Base-by-base conservation (phyloP, 2,113 vertebrate species). In the Galbula dea region DNA sequence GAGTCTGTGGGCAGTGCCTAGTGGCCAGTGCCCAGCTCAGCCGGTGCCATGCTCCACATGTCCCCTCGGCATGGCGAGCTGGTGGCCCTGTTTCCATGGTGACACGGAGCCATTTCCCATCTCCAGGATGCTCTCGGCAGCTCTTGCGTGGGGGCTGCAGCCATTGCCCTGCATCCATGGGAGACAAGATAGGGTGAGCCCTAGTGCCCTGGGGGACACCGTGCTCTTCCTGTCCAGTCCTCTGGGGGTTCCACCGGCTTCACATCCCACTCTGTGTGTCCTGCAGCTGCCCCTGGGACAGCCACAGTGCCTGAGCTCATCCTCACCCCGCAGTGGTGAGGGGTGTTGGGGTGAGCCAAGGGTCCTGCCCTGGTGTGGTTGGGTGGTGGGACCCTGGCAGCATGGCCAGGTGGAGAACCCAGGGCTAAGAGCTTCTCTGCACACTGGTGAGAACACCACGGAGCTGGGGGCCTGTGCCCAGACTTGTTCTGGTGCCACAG, bases 1-100 rank as follows among this genome's bases (percentile, higher is more conserved):
- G 27, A 74, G 18, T 36, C 61, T 2, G 17, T 0, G 8, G 26
- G 11, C 19, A 1, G 30, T 10, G n/a, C 34, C 12, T 0, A 11
- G 15, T 22, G 45, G 29, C 29, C 8, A 0, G 2, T 4, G 41
- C 15, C 52, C 3, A 3, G 26, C 7, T 29, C 11, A 1, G 7
- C 37, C 15, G 0, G 24, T 11, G 62, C 62, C 9, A 21, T 1
- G 14, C 59, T 77, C 62, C 55, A 24, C 45, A 10, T 51, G 88
- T 95, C 86, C 86, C 93, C 88, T 93, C 65, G 24, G 79, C 74
- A 49, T 67, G 86, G 88, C 4, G 34, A 89, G 88, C 89, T 24
- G 21, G 80, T 91, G 91, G 94, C 92, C 95, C 83, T 10, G 94
- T 96, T 95, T 88, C 96, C 92, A 96, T 96, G 88, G 95, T 73